These are phyloP conservation scores for Melanogrammus aeglefinus DNA, from an alignment of 2,797 vertebrate species.

Conservation along the genomic window DNA sequence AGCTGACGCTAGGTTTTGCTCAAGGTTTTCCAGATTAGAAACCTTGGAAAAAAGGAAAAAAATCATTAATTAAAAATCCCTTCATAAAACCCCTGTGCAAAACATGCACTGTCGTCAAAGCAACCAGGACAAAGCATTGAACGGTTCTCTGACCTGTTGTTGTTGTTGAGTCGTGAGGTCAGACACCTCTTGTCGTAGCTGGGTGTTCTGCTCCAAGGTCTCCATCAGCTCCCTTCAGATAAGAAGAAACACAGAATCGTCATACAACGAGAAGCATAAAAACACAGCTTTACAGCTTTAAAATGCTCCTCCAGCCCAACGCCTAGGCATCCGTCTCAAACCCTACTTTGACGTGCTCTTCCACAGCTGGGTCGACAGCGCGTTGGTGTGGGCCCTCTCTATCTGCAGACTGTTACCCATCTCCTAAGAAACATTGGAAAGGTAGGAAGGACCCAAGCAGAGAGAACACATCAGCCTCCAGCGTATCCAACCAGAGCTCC, in stretches of 20 bases:
- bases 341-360: constrained; percentile 90
- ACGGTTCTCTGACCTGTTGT: constrained; percentile 76
- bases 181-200: constrained; percentile 78
- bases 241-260: not conserved
- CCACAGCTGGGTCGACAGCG: constrained; percentile 81
- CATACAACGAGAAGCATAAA: constrained; percentile 14
- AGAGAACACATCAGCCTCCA: not conserved
- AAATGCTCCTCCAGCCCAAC: not conserved
- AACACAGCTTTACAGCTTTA: constrained; percentile 5
- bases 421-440: constrained; percentile 67
- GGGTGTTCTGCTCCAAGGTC: constrained; percentile 75
- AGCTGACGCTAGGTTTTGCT: constrained; percentile 72
- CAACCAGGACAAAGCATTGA: not conserved
- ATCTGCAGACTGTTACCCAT: constrained; percentile 76
- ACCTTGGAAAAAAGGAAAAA: constrained; percentile 33
- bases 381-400: constrained; percentile 79
- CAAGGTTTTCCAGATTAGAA: constrained; percentile 51
- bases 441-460: not conserved
- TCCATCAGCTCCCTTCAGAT: constrained; percentile 81
- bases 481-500: not conserved
- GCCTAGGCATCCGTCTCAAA: not conserved
- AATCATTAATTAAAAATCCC: constrained; percentile 27
- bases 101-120: not conserved
- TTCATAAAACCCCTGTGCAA: not conserved
- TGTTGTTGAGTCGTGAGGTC: constrained; percentile 72